phyloP scores from a whole-genome alignment of 2,888 invertebrate species.

The Gastracanthus pulcherrimus region DNA sequence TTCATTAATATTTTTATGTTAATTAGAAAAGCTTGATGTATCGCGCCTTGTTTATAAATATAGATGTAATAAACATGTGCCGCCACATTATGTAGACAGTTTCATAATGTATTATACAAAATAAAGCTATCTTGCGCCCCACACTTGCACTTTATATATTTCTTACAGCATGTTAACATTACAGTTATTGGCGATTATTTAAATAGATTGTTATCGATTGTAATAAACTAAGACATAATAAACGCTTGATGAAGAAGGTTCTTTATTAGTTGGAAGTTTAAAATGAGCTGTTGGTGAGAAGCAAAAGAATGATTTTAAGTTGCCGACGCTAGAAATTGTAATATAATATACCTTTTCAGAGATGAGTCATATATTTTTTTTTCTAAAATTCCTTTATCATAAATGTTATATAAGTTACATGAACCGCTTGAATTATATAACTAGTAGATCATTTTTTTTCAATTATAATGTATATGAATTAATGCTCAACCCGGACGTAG shows the following conservation, averaged over 20 bases:
- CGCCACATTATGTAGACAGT: constrained; percentile 11
- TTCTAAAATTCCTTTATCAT: no score
- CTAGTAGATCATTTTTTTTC: no score
- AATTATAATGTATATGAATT: no score
- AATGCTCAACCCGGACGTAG: no score
- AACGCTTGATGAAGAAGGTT: not conserved
- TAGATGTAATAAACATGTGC: constrained; percentile 7
- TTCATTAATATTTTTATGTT: constrained; percentile 26
- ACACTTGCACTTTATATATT: not conserved
- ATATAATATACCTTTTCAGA: not conserved
- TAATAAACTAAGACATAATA: constrained; percentile 14
- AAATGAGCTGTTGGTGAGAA: not conserved
- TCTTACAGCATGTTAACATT: constrained; percentile 16
- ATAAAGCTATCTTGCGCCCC: not conserved
- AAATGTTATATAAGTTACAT: no score
- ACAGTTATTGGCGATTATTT: constrained; percentile 24
- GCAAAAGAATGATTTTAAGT: not conserved
- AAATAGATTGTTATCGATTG: constrained; percentile 25
- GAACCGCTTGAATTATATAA: no score
- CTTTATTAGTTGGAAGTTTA: not conserved
- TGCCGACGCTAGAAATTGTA: not conserved
- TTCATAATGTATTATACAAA: constrained; percentile 16
- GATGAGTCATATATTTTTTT: no score
- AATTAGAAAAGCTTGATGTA: not conserved
- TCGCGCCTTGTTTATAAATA: not conserved